Evolutionary conservation across 2,113 vertebrate species (phyloP).

Genomic region (Morone saxatilis): DNA sequence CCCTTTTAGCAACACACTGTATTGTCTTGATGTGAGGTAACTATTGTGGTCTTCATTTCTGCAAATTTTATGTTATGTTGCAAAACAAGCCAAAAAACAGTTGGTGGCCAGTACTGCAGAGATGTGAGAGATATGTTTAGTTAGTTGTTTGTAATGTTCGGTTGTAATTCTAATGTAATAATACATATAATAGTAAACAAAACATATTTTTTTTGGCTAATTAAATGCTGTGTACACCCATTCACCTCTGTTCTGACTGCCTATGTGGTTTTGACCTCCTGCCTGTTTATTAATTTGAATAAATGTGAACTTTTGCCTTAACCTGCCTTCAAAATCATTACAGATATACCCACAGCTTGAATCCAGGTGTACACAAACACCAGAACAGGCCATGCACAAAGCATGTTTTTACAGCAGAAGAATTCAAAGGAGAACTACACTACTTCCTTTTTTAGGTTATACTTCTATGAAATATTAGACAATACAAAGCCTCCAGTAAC

Average conservation of each 20-base stretch:
- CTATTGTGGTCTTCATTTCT: too few species aligned
- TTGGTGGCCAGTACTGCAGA: too few species aligned
- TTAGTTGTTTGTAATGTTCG: too few species aligned
- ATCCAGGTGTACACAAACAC: not conserved
- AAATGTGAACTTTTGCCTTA: not conserved
- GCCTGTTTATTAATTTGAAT: not conserved
- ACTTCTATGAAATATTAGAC: not conserved
- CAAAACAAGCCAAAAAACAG: too few species aligned
- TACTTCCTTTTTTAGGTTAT: not conserved
- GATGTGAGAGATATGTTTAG: too few species aligned
- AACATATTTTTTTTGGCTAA: not conserved
- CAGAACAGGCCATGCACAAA: not conserved
- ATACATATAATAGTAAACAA: too few species aligned
- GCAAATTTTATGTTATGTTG: too few species aligned
- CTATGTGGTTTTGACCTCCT: not conserved
- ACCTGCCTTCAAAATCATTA: too few species aligned
- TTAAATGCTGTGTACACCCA: too few species aligned
- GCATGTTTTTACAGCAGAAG: not conserved
- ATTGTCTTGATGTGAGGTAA: too few species aligned
- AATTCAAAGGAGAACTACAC: constrained; percentile 15
- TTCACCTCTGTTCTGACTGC: not conserved
- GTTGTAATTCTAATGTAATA: too few species aligned
- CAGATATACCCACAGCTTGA: not conserved
- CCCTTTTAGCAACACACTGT: too few species aligned
- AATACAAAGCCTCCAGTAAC: not conserved